These are phyloP conservation scores for Heterohyrax brucei DNA, from an alignment of 2,797 vertebrate species.

Conservation along the genomic window DNA sequence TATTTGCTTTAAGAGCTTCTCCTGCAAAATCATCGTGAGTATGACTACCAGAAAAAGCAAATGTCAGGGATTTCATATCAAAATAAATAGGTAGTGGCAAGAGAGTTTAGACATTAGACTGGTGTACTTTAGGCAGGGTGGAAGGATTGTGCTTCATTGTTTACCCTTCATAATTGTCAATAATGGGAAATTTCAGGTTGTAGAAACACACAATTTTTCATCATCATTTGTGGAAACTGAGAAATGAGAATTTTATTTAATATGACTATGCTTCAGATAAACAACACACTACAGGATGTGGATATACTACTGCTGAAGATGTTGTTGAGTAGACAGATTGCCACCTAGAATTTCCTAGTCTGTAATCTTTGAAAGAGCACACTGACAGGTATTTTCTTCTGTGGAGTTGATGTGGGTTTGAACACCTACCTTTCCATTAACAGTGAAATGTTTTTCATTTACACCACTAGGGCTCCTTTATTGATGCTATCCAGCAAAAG, in stretches of 20 bases:
- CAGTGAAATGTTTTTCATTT: no score
- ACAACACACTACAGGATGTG: neutral
- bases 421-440: no score
- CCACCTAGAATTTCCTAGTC: no score
- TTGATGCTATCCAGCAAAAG: no score
- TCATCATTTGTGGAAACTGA: neutral
- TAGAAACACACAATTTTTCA: neutral
- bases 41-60: neutral
- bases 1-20: neutral
- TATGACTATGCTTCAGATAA: neutral
- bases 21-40: neutral
- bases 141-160: neutral
- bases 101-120: neutral
- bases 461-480: no score
- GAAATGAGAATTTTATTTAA: neutral
- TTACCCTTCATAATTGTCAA: neutral
- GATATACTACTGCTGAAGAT: neutral
- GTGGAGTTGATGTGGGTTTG: no score
- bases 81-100: neutral
- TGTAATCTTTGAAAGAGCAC: no score
- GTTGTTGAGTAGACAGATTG: neutral
- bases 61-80: neutral
- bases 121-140: neutral
- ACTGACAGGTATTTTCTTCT: no score
- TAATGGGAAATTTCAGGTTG: neutral